Base-by-base conservation (phyloP, 2,888 invertebrate genomes). In the Trachelus tabidus region DNA sequence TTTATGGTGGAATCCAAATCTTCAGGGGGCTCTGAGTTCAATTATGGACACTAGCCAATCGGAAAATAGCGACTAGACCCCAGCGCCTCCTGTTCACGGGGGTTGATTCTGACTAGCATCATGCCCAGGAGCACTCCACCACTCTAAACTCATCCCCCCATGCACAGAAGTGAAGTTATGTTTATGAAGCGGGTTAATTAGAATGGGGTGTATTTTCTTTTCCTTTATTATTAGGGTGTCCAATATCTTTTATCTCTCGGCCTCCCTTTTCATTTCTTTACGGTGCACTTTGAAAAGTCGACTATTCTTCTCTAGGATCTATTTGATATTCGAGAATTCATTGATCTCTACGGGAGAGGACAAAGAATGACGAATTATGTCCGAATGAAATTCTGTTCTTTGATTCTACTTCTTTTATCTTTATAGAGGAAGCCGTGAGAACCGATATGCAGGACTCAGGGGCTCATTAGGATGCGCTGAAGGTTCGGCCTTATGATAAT, bases 1-100 rank as follows among this genome's bases (percentile, higher is more conserved):
- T 87, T 86, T 85, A 85, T 83, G 77, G 79, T 73, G 40, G 79
- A 78, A 75, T 83, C 79, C 77, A 79, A 77, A 75, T 77, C 75
- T 56, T 56, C 74, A 73, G 80, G 74, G 78, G 76, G 81, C 78
- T 76, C 79, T 76, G 75, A 79, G 83, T 85, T 88, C 87, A 86
- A 88, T 89, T 87, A 88, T 85, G 85, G 83, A 85, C 84, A 84
- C 86, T 86, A 83, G 86, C 86, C 88, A 89, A 87, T 89, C 85
- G 89, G 86, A 88, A 89, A 89, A 88, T 86, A 83, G 85, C 84
- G 81, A 56, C 56, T 23, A 56, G 56, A 56, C 56, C 56, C 56
- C 85, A 76, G 81, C 83, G 84, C 80, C 78, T 34, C 34, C 56
- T 68, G 73, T 31, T 34, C 31, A 73, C 31, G 40, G 12, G 73